phyloP scores from a whole-genome alignment of 2,797 vertebrate species.

The Falco novaeseelandiae region DNA sequence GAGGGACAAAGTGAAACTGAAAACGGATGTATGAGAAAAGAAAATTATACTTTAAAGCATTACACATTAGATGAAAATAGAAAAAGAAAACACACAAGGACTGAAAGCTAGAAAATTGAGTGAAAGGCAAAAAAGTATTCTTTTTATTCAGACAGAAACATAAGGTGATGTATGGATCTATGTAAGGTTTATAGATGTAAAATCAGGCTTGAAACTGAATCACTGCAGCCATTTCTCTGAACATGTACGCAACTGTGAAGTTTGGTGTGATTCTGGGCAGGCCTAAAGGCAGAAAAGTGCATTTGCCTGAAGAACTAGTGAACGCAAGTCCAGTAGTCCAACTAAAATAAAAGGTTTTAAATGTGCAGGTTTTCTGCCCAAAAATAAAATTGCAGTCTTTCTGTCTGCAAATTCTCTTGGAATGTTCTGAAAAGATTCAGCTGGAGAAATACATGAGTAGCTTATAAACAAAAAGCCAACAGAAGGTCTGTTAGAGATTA shows the following conservation, averaged over 20 bases:
- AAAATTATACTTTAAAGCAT: constrained; percentile 32
- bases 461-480: background rate
- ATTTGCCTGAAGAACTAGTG: background rate
- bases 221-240: background rate
- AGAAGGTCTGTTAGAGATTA: background rate
- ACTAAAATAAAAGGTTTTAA: background rate
- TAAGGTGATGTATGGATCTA: background rate
- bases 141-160: background rate
- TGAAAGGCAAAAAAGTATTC: background rate
- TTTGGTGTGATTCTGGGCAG: background rate
- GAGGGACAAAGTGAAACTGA: background rate
- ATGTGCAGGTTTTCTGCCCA: background rate
- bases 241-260: background rate
- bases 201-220: background rate
- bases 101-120: background rate
- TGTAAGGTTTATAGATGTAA: background rate
- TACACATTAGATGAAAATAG: background rate
- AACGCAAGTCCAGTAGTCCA: background rate
- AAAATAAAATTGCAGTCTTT: background rate
- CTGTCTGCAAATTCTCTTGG: background rate
- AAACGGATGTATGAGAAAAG: background rate
- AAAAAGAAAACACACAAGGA: background rate
- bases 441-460: background rate
- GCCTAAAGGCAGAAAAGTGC: background rate
- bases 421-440: background rate